Percentiles rank a stretch among this genome's conserved stretches.
phyloP scores from a whole-genome alignment of 2,113 vertebrate species.

The Anthoscopus minutus region DNA sequence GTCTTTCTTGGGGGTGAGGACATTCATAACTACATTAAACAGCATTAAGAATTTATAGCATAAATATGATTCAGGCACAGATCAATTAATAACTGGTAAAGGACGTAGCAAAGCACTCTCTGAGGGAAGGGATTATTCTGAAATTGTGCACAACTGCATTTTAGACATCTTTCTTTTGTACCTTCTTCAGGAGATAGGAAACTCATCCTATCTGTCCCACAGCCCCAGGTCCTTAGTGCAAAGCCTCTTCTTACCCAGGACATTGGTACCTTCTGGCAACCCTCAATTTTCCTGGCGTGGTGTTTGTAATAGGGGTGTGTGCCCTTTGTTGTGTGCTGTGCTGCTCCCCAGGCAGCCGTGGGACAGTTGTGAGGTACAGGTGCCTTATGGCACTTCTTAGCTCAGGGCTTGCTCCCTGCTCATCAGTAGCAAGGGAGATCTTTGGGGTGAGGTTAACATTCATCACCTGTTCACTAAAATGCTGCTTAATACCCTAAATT shows the following conservation, averaged over 20 bases:
- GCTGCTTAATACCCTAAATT: neutral
- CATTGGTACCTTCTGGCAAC: neutral
- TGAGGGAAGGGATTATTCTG: neutral
- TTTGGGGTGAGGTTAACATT: neutral
- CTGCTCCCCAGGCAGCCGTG: neutral
- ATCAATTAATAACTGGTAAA: slow-evolving; percentile 9
- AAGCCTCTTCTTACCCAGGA: neutral
- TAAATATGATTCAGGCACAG: neutral
- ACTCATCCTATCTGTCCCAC: neutral
- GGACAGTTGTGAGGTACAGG: neutral
- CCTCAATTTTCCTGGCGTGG: neutral
- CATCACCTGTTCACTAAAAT: neutral
- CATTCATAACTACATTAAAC: neutral
- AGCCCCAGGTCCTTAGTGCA: neutral
- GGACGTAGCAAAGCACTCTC: neutral
- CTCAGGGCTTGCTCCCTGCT: neutral
- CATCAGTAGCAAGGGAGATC: neutral
- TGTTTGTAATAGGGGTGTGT: neutral
- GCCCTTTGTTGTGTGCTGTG: neutral
- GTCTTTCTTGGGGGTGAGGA: neutral
- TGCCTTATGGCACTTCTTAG: neutral
- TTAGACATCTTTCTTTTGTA: neutral
- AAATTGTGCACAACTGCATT: neutral
- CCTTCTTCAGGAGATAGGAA: neutral
- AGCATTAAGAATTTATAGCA: slow-evolving; percentile 25